phyloP scores from a whole-genome alignment of 2,888 invertebrate genomes.

The Dichetophora obliterata region DNA sequence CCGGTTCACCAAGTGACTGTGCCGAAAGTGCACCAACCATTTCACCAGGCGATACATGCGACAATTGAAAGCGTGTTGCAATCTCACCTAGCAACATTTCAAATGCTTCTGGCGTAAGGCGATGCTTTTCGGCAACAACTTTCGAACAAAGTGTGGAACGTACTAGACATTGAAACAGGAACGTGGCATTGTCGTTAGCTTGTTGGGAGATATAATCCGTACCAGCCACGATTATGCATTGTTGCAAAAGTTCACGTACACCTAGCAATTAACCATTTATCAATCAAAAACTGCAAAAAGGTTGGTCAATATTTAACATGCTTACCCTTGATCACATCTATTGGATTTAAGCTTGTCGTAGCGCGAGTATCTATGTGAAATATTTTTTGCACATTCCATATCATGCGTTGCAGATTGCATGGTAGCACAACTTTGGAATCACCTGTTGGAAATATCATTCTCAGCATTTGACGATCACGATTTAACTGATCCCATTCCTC shows the following conservation, averaged over 20 bases:
- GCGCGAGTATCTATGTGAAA: slow-evolving; percentile 95
- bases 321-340: slow-evolving; percentile 74
- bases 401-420: slow-evolving; percentile 95
- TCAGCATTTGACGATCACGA: slow-evolving; percentile 84
- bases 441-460: slow-evolving; percentile 94
- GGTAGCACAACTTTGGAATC: slow-evolving; percentile 96
- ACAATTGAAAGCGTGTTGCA: slow-evolving; percentile 94
- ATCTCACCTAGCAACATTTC: slow-evolving; percentile 99
- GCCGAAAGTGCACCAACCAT: slow-evolving; percentile 97
- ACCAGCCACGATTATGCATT: slow-evolving; percentile 92
- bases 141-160: slow-evolving; percentile 93
- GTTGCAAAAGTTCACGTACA: slow-evolving; percentile 86
- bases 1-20: slow-evolving; percentile 53
- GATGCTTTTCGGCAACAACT: slow-evolving; percentile 92
- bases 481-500: slow-evolving; percentile 93
- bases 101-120: slow-evolving; percentile 92
- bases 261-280: slow-evolving; percentile 73
- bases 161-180: slow-evolving; percentile 93
- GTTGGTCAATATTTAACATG: background rate
- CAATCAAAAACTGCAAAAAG: background rate
- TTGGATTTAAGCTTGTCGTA: slow-evolving; percentile 90
- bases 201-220: slow-evolving; percentile 91
- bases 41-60: slow-evolving; percentile 92
- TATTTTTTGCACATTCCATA: slow-evolving; percentile 99
- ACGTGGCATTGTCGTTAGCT: slow-evolving; percentile 96